Conservation (phyloP, 2,797 vertebrate genomes). For the Gila robusta region DNA sequence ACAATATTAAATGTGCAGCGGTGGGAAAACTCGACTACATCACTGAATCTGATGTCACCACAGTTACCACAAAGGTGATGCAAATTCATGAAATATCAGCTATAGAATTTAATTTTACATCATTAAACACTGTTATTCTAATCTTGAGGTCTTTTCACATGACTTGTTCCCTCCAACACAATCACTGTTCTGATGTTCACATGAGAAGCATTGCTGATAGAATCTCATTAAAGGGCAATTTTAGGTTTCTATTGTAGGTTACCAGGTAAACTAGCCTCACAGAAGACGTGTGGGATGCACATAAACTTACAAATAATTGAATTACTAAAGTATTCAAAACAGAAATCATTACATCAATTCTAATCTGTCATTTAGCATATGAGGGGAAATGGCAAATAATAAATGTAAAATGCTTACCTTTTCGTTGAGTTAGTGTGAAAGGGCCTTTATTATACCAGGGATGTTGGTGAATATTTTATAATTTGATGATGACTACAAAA, state of each 20-base stretch:
- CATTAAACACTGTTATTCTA: too few species aligned
- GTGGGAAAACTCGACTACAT: conserved; percentile 40
- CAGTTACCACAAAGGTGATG: not conserved
- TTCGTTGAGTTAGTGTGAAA: not conserved
- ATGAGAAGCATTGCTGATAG: too few species aligned
- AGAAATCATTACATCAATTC: not conserved
- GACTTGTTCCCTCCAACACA: not conserved
- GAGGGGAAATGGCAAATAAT: not conserved
- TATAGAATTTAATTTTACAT: too few species aligned
- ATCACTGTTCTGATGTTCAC: too few species aligned
- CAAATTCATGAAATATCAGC: too few species aligned
- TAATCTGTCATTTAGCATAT: not conserved
- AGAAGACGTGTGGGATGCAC: not conserved
- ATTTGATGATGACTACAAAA: not conserved
- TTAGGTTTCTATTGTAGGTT: not conserved
- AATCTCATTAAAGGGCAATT: not conserved
- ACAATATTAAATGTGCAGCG: too few species aligned
- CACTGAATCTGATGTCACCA: not conserved
- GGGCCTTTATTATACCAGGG: not conserved
- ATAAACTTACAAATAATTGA: not conserved
- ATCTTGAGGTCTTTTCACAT: too few species aligned
- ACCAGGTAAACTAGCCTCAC: not conserved
- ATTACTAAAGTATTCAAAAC: not conserved
- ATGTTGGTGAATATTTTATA: not conserved
- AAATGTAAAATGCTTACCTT: not conserved